phyloP scores from a whole-genome alignment of 2,113 vertebrate species.

The Chunga burmeisteri region DNA sequence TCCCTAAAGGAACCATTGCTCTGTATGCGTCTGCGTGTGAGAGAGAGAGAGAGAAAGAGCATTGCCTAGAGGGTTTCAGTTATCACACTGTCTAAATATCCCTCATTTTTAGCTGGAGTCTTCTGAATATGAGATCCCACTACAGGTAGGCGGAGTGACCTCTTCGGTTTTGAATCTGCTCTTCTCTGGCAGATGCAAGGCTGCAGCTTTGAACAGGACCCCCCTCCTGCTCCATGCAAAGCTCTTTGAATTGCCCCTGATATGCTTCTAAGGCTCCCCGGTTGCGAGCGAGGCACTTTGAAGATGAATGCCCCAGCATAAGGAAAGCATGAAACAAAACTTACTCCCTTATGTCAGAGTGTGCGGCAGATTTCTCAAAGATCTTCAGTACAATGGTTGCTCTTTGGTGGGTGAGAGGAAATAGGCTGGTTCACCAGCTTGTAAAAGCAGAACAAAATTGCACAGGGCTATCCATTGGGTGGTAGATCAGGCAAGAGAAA shows the following conservation, averaged over 20 bases:
- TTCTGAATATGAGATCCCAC: constrained; percentile 53
- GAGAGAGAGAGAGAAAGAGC: constrained; percentile 6
- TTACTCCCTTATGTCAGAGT: constrained; percentile 42
- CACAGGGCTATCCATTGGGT: not conserved
- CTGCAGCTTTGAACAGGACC: constrained; percentile 56
- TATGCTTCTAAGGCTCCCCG: constrained; percentile 45
- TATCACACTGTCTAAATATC: constrained; percentile 11
- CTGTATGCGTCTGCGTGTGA: not conserved
- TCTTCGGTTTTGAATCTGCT: constrained; percentile 57
- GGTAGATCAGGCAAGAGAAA: not conserved
- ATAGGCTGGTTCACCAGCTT: not conserved
- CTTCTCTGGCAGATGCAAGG: constrained; percentile 27
- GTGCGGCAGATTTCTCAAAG: constrained; percentile 42
- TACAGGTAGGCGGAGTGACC: constrained; percentile 59
- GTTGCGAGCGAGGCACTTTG: constrained; percentile 14
- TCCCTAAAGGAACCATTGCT: not conserved
- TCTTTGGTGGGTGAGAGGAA: constrained; percentile 47
- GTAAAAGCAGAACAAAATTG: not conserved
- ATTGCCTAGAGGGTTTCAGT: constrained; percentile 5
- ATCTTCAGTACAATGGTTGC: constrained; percentile 14
- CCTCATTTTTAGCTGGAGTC: constrained; percentile 64
- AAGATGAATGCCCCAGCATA: constrained; percentile 61
- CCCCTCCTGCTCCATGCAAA: constrained; percentile 58
- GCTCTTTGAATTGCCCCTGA: constrained; percentile 67
- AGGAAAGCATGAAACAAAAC: constrained; percentile 55